Base-by-base conservation (phyloP, 92 coral and sea anemone species). In the Palythoa caribaeorum region DNA sequence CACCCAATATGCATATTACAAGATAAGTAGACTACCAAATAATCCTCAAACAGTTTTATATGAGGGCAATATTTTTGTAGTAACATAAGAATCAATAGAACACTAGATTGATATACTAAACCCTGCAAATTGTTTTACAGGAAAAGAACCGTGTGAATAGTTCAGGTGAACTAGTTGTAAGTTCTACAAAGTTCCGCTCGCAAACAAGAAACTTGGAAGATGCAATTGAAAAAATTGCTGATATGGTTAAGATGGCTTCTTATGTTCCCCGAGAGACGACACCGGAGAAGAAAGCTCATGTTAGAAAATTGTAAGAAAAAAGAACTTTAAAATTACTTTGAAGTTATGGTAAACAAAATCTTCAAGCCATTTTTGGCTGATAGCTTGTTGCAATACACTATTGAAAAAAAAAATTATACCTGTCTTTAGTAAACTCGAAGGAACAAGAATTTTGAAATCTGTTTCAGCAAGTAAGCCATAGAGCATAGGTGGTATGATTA, bases 131-230 rank as follows among this genome's bases (percentile, higher is more conserved):
- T 44, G 50, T 59, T 37, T 37, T 87, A 20, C 85, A 96, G 98
- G 96, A 95, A 83, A 88, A 81, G 68, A 96, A 95, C 73, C 91
- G 99, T 9, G 84, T 96, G 50, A 96, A 95, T 84, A 96, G 88
- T 52, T 87, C 77, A 54, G 94, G 95, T 10, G 99, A 96, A 88
- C 84, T 96, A 35, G 95, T 95, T 15, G 63, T 97, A 53, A 94
- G 89, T 69, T 95, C 98, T 12, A 97, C 92, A n/a, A 91, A 93
- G 81, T 89, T 84, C 90, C 87, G 99, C 38, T 90, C 93, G 50
- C 98, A 97, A 86, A 91, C 89, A 72, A 93, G 89, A 77, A 95
- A 95, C 93, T 74, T 97, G 73, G 92, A 94, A 83, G 99, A 97
- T 91, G 99, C 92, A 48, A 47, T 95, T 66, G 77, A 87, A 21